phyloP scores from a whole-genome alignment of 2,888 invertebrate species.

The Drosophila quinaria region DNA sequence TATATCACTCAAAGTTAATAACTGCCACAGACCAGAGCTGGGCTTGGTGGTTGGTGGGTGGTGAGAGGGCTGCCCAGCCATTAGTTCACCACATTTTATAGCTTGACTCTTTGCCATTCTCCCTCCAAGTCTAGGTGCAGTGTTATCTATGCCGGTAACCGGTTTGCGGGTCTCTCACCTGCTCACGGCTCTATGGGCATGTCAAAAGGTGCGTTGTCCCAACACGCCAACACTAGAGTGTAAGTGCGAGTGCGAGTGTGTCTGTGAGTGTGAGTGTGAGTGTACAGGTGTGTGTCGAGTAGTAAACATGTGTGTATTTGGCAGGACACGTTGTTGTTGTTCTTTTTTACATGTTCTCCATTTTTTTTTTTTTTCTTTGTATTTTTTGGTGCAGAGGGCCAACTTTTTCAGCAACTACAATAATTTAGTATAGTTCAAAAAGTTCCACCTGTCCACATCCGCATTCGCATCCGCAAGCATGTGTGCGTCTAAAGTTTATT shows the following conservation, averaged over 20 bases:
- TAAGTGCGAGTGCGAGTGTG: slow-evolving; percentile 1
- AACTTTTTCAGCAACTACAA: slow-evolving; percentile 78
- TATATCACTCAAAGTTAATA: slow-evolving; percentile 63
- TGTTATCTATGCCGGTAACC: slow-evolving; percentile 41
- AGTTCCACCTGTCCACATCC: slow-evolving; percentile 76
- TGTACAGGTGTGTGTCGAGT: slow-evolving; percentile 4
- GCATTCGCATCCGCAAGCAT: slow-evolving; percentile 38
- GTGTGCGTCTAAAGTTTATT: slow-evolving; percentile 72
- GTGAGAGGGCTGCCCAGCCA: slow-evolving; percentile 18
- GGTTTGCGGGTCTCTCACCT: slow-evolving; percentile 24
- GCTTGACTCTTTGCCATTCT: slow-evolving; percentile 17
- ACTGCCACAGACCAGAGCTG: slow-evolving; percentile 34
- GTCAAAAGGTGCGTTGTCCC: slow-evolving; percentile 66
- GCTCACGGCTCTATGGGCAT: slow-evolving; percentile 39
- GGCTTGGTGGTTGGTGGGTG: background rate
- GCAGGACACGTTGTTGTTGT: slow-evolving; percentile 18
- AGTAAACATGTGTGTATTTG: slow-evolving; percentile 32
- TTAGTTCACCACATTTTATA: slow-evolving; percentile 70
- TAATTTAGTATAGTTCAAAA: slow-evolving; percentile 80
- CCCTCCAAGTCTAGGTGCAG: slow-evolving; percentile 41
- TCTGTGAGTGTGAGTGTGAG: slow-evolving; percentile 1
- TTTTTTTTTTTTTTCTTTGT: slow-evolving; percentile 5
- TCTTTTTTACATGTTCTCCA: slow-evolving; percentile 1
- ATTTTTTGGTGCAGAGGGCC: slow-evolving; percentile 35
- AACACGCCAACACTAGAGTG: slow-evolving; percentile 9